Evolutionary conservation across 2,888 invertebrate genomes (phyloP), one percentile per base, ranked within the genome.

Genomic region (Deilephila porcellus): DNA sequence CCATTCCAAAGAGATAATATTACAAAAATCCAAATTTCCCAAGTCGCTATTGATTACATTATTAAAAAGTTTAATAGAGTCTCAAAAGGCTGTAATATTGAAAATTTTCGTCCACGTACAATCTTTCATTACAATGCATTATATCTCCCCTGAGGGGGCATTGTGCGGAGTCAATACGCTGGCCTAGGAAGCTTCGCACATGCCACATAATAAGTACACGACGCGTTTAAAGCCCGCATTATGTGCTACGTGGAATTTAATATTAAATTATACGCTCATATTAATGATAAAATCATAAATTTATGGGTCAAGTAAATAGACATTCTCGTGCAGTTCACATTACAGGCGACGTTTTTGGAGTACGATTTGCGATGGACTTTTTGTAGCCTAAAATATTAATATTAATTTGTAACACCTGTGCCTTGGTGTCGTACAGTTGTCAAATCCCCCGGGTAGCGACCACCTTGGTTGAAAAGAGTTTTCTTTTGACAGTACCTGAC

Each of bases 81-180:
- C 11, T 45, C 37, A 0, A 20, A n/a, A 56, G 56, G 19, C 56
- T 56, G 19, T 19, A 7, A 19, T n/a, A 62, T 63, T 63, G 45
- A 64, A 64, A 20, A 64, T 64, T 37, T 45, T 14, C 64, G 45
- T 3, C 25, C 25, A 25, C 14, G 37, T 11, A 32, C 62, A 4
- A 20, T 45, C 20, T 45, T 64, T 45, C 64, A 64, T 64, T 64
- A 64, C 64, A 64, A 64, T 64, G 64, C 64, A 11, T 64, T 17
- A 37, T 37, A 45, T 20, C 14, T 64, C 45, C 64, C 5, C 19
- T 14, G 62, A 62, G 32, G 17, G 32, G 37, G 20, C n/a, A 45
- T 64, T 45, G 64, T 64, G 64, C 17, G 20, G 29, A 60, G 60
- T 60, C 60, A 60, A 60, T 60, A 60, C 60, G 29, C 59, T 6